These are phyloP conservation scores for Philereme transversata DNA, from an alignment of 2,888 invertebrate genomes.

Conservation along the genomic window DNA sequence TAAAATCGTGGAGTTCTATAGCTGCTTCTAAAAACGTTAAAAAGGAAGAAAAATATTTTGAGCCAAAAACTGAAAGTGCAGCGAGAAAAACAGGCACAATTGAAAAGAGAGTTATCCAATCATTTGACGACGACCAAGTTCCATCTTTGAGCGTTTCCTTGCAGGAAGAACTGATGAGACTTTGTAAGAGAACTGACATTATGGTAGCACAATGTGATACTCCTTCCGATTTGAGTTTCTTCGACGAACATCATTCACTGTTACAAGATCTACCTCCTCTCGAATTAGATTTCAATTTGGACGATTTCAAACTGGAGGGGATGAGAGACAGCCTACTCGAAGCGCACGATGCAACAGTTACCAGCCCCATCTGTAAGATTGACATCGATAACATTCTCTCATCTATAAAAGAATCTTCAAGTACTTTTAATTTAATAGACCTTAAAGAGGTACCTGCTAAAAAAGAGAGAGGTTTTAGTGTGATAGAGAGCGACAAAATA, in stretches of 20 bases:
- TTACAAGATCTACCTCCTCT: slow-evolving; percentile 68
- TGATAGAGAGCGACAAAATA: slow-evolving; percentile 71
- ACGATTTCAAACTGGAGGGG: slow-evolving; percentile 74
- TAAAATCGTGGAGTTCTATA: slow-evolving; percentile 83
- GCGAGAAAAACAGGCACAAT: slow-evolving; percentile 31
- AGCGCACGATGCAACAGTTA: slow-evolving; percentile 58
- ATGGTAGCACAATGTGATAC: slow-evolving; percentile 78
- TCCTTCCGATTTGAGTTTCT: slow-evolving; percentile 72
- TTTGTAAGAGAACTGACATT: slow-evolving; percentile 77
- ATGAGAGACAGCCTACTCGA: slow-evolving; percentile 77
- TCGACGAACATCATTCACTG: slow-evolving; percentile 75
- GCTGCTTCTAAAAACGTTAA: slow-evolving; percentile 66
- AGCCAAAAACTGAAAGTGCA: slow-evolving; percentile 25
- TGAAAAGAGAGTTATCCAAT: slow-evolving; percentile 24
- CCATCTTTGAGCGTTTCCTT: slow-evolving; percentile 57
- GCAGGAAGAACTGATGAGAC: slow-evolving; percentile 71
- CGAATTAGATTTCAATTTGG: slow-evolving; percentile 72
- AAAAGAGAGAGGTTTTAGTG: slow-evolving; percentile 71
- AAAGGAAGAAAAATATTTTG: slow-evolving; percentile 45
- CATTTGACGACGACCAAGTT: slow-evolving; percentile 43
- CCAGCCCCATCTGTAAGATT: slow-evolving; percentile 77
- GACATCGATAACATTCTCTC: slow-evolving; percentile 75
- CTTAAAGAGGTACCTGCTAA: slow-evolving; percentile 70
- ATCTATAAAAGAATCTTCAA: slow-evolving; percentile 71
- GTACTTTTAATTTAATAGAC: slow-evolving; percentile 73